Percentiles rank a stretch among this genome's conserved stretches.
phyloP scores from a whole-genome alignment of 2,113 vertebrate species.

The Etheostoma spectabile region DNA sequence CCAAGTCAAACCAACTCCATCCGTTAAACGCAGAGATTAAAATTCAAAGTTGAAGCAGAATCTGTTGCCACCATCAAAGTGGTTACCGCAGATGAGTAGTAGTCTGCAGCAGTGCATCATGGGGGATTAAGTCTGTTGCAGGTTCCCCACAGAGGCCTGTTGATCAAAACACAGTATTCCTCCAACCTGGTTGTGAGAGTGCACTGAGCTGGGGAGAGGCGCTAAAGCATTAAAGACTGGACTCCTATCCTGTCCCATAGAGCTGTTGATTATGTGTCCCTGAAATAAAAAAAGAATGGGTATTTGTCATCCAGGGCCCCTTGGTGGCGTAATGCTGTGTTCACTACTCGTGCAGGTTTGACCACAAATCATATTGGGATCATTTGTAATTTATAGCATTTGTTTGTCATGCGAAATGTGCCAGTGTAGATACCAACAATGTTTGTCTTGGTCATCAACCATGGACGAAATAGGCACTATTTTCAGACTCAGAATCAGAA shows the following conservation, averaged over 20 bases:
- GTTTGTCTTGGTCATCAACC: too few species aligned
- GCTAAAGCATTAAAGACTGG: background rate
- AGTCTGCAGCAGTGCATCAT: background rate
- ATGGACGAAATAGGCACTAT: too few species aligned
- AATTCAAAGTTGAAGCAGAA: background rate
- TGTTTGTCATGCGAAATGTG: too few species aligned
- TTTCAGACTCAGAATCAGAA: too few species aligned
- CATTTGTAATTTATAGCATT: too few species aligned
- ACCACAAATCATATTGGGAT: too few species aligned
- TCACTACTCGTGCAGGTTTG: too few species aligned
- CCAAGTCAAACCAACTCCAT: constrained; percentile 75
- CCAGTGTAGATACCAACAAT: too few species aligned
- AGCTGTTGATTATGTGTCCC: too few species aligned
- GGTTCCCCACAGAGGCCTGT: constrained; percentile 11
- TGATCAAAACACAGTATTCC: constrained; percentile 18
- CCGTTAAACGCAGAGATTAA: constrained; percentile 51
- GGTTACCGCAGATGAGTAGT: background rate
- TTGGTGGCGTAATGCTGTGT: too few species aligned
- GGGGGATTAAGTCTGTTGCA: constrained; percentile 13
- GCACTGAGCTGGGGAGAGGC: constrained; percentile 18
- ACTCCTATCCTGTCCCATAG: background rate
- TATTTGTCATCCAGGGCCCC: too few species aligned
- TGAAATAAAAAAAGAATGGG: too few species aligned
- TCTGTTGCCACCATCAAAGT: background rate
- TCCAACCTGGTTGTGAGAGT: constrained; percentile 20